A percentile compares a stretch with the other conserved stretches of the same genome.
phyloP scores from a whole-genome alignment of 1,140 invertebrate genomes.

The Ceratina australensis region DNA sequence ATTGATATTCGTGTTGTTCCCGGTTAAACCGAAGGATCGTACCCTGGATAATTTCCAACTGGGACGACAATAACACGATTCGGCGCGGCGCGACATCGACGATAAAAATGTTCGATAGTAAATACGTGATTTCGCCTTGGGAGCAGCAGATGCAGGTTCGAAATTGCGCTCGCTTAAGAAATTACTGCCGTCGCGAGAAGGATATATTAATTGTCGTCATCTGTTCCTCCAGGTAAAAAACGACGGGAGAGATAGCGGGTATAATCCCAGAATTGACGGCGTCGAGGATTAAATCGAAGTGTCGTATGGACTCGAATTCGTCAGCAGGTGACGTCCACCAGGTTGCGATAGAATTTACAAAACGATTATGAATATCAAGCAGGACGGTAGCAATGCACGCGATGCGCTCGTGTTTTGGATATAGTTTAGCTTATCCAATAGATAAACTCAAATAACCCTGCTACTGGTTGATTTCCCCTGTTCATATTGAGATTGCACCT shows the following conservation, averaged over 20 bases:
- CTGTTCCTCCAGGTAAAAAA: background rate
- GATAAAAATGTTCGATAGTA: conserved; percentile 49
- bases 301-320: conserved; percentile 2
- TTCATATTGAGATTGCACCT: background rate
- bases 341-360: too few species aligned
- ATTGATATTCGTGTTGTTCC: conserved; percentile 43
- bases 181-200: background rate
- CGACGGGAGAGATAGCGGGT: background rate
- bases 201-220: conserved; percentile 7
- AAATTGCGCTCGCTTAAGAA: background rate
- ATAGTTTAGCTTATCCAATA: too few species aligned
- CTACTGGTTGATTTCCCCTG: too few species aligned
- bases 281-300: background rate
- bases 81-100: background rate
- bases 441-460: too few species aligned
- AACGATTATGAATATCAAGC: background rate
- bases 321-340: too few species aligned
- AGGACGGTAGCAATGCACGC: too few species aligned
- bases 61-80: conserved; percentile 56
- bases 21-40: conserved; percentile 33
- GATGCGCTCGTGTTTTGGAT: too few species aligned
- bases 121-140: conserved; percentile 39
- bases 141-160: background rate
- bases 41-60: conserved; percentile 62
- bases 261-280: background rate